Base-by-base conservation (phyloP, 2,888 invertebrate species). In the Clostera curtula region DNA sequence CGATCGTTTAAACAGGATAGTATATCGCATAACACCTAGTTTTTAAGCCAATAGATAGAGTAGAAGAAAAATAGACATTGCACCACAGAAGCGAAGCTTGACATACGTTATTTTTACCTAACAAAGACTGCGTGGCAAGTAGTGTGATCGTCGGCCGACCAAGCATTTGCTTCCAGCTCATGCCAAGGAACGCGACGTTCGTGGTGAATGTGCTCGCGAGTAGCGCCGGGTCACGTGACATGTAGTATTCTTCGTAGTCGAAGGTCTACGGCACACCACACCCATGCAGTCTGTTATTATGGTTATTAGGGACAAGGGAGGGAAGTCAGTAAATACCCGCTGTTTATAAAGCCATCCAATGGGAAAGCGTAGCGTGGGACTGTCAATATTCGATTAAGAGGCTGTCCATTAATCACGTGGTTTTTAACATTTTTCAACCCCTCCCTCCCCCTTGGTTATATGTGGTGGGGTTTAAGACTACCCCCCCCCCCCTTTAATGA, bases 111-210 rank as follows among this genome's bases (percentile, higher is more conserved):
- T 30, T 38, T 56, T 89, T 93, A 94, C 93, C 93, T 90, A 93
- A 87, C 84, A 92, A 86, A 83, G 89, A 89, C 77, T 90, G 89
- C 72, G 92, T 93, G 69, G 92, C 92, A 77, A 94, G 91, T 82
- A 97, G 87, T 51, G 95, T 94, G 79, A 97, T 92, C 54, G 95
- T 93, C 44, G 98, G 98, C 60, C 98, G 89, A 66, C 98, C 98
- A 75, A 97, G 90, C 91, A 96, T 95, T 80, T 94, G 91, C 71
- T 94, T 94, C 98, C 98, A 98, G 85, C 92, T 95, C 88, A 93
- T 94, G 77, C 96, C 94, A 75, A 98, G 89, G 87, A 96, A 97
- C 56, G 95, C 93, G 76, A 98, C 89, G 86, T 97, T 96, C 61
- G 93, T 93, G 70, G 91, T 93, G 80, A 97, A 93, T 72, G 93